phyloP scores from a whole-genome alignment of 1,140 invertebrate genomes.

The Drosophila bocki region DNA sequence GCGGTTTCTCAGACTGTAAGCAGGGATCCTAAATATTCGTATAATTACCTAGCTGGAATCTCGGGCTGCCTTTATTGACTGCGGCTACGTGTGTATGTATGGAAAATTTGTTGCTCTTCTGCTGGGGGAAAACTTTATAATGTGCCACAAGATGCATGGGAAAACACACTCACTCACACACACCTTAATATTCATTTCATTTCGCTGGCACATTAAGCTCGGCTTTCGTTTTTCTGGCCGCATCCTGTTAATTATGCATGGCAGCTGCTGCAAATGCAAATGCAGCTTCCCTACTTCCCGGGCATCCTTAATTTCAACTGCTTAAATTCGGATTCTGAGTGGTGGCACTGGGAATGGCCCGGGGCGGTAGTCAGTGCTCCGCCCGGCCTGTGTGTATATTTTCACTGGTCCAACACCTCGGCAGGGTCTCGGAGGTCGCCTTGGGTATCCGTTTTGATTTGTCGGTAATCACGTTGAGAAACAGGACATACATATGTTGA shows the following conservation, averaged over 20 bases:
- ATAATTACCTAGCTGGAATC: slow-evolving; percentile 23
- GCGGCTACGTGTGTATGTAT: slow-evolving; percentile 4
- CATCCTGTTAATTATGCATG: slow-evolving; percentile 69
- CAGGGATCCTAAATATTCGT: slow-evolving; percentile 6
- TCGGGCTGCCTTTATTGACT: slow-evolving; percentile 36
- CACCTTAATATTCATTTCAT: slow-evolving; percentile 67
- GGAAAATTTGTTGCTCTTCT: slow-evolving; percentile 24
- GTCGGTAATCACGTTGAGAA: slow-evolving; percentile 57
- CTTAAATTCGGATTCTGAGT: slow-evolving; percentile 61
- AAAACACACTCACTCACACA: neutral
- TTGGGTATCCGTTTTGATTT: slow-evolving; percentile 63
- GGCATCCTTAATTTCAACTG: slow-evolving; percentile 72
- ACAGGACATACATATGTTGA: slow-evolving; percentile 53
- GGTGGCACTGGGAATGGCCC: slow-evolving; percentile 30
- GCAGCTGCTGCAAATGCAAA: slow-evolving; percentile 51
- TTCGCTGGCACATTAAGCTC: slow-evolving; percentile 62
- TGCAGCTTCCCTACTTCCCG: slow-evolving; percentile 57
- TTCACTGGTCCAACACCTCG: slow-evolving; percentile 70
- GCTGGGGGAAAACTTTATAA: slow-evolving; percentile 71
- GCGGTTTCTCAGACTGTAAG: slow-evolving; percentile 20
- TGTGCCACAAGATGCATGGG: slow-evolving; percentile 66
- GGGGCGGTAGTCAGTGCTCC: slow-evolving; percentile 20
- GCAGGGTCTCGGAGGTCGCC: slow-evolving; percentile 19
- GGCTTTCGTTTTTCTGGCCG: slow-evolving; percentile 43
- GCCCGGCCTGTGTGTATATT: slow-evolving; percentile 41